Conservation (phyloP, 2,888 invertebrate species). For the Eumacrocentrus americanus region DNA sequence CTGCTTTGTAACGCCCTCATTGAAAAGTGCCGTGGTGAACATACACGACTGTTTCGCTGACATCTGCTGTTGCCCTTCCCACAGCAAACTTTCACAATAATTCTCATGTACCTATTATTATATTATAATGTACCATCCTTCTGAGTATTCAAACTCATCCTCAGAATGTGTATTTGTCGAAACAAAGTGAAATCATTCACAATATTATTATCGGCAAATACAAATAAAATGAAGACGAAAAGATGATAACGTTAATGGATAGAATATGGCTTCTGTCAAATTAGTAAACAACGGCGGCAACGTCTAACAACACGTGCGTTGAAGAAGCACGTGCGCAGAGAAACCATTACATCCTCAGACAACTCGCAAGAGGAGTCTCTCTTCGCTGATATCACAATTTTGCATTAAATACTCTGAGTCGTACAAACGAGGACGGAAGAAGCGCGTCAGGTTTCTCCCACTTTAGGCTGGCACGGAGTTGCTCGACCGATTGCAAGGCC, state of each 20-base stretch:
- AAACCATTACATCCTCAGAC: background rate
- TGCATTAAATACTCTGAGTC: background rate
- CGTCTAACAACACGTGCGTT: conserved; percentile 14
- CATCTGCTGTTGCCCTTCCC: background rate
- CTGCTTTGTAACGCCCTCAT: conserved; percentile 20
- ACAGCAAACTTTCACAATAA: conserved; percentile 7
- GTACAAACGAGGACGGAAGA: conserved; percentile 43
- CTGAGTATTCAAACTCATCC: background rate
- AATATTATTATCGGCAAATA: background rate
- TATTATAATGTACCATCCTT: background rate
- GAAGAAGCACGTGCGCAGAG: conserved; percentile 15
- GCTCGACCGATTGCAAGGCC: conserved; percentile 37
- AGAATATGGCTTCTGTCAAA: background rate
- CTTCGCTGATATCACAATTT: background rate
- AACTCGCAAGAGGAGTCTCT: background rate
- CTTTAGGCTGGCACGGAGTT: conserved; percentile 32
- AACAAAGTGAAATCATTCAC: too few relatives aligned
- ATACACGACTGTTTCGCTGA: background rate
- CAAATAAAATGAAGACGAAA: background rate
- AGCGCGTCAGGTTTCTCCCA: conserved; percentile 39
- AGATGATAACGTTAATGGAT: too few relatives aligned
- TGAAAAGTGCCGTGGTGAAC: conserved; percentile 13
- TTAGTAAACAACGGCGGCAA: background rate
- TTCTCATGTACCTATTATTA: too few relatives aligned
- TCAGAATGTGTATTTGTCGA: too few relatives aligned